phyloP scores from a whole-genome alignment of 2,113 vertebrate species.

The Microcebus ravelobensis region DNA sequence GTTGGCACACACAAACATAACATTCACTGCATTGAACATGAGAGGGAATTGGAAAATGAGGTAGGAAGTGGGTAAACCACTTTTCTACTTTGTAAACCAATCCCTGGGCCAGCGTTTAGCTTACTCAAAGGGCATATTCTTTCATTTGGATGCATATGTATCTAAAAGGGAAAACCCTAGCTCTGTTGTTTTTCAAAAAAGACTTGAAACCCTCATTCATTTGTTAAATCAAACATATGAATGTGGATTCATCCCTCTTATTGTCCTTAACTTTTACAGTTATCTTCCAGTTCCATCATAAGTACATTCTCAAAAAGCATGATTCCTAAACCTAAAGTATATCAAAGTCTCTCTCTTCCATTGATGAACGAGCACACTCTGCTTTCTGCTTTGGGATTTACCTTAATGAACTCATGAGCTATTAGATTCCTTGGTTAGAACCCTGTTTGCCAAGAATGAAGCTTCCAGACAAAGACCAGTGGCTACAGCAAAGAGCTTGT shows the following conservation, averaged over 20 bases:
- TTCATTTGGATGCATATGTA: slow-evolving; percentile 22
- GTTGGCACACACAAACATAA: slow-evolving; percentile 14
- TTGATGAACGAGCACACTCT: not conserved
- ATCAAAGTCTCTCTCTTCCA: not conserved
- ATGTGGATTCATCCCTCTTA: not conserved
- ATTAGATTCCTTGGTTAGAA: slow-evolving; percentile 1
- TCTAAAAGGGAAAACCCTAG: slow-evolving; percentile 22
- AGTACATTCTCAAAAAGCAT: not conserved
- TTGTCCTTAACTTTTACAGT: not conserved
- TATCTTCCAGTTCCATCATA: not conserved
- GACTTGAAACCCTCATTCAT: not conserved
- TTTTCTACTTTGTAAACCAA: slow-evolving; percentile 55
- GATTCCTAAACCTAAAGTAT: not conserved
- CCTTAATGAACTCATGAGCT: not conserved
- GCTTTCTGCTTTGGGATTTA: slow-evolving; percentile 13
- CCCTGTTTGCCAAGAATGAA: not conserved
- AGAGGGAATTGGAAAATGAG: slow-evolving; percentile 59
- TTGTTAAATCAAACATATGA: not conserved
- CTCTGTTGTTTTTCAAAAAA: not conserved
- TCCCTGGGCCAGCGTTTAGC: slow-evolving; percentile 25
- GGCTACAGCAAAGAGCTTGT: not conserved
- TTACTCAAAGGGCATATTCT: slow-evolving; percentile 48
- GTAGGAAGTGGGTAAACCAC: slow-evolving; percentile 33
- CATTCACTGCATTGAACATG: not conserved
- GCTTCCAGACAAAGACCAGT: not conserved